Conservation (phyloP, 2,797 vertebrate genomes). For the Ataeniobius toweri region DNA sequence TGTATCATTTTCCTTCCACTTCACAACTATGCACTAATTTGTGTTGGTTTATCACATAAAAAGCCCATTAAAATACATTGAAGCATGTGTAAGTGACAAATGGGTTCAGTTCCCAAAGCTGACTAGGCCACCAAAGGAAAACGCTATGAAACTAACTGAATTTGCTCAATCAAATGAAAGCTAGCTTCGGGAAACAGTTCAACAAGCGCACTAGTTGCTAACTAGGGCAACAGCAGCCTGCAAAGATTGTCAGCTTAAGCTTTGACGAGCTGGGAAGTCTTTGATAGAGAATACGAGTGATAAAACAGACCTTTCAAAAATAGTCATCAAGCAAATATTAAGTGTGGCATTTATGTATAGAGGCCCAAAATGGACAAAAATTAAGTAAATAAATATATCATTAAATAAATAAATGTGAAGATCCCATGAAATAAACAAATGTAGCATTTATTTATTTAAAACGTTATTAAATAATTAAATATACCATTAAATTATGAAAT, state of each 20-base stretch:
- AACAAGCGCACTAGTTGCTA: neutral
- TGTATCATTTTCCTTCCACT: neutral
- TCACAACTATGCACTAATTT: no score
- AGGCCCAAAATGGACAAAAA: no score
- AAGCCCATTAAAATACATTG: neutral
- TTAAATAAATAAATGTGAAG: no score
- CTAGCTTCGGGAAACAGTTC: neutral
- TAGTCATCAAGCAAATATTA: neutral
- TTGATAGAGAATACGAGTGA: neutral
- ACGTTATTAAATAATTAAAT: no score
- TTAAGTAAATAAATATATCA: no score
- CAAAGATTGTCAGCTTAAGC: neutral
- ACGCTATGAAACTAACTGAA: neutral
- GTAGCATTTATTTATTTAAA: no score
- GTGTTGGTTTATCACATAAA: neutral
- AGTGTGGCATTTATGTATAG: no score
- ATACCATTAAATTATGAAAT: no score
- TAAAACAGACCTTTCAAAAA: neutral
- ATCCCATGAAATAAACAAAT: no score
- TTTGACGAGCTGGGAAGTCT: constrained; percentile 1
- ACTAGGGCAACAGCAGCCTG: neutral
- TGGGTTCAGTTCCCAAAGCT: neutral
- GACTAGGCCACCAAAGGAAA: neutral
- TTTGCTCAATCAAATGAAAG: neutral
- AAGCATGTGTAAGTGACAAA: neutral